Conservation (phyloP, 1,140 invertebrate genomes). For the Drosophila cardini region DNA sequence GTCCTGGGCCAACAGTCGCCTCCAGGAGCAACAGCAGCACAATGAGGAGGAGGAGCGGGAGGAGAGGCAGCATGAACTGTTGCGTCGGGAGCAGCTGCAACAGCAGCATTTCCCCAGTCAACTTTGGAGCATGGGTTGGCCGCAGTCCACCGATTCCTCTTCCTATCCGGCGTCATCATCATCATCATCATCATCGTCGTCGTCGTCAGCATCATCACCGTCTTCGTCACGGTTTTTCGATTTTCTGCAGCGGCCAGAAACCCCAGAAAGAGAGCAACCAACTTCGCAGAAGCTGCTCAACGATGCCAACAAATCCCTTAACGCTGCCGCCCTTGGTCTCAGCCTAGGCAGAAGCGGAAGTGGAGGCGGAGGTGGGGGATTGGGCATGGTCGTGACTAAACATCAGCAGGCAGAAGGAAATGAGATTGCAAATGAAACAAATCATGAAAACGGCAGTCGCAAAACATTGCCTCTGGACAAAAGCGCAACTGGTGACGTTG, state of each 20-base stretch:
- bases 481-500: slow-evolving; percentile 50
- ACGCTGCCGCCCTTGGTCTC: slow-evolving; percentile 41
- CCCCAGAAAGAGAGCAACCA: slow-evolving; percentile 31
- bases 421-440: slow-evolving; percentile 76
- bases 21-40: slow-evolving; percentile 45
- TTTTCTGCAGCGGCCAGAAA: slow-evolving; percentile 57
- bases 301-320: slow-evolving; percentile 69
- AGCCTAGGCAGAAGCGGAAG: slow-evolving; percentile 17
- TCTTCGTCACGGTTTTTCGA: slow-evolving; percentile 60
- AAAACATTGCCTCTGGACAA: slow-evolving; percentile 44
- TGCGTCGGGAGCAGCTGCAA: slow-evolving; percentile 51
- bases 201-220: slow-evolving; percentile 24
- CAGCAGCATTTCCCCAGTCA: slow-evolving; percentile 73
- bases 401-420: slow-evolving; percentile 68
- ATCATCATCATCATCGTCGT: background rate
- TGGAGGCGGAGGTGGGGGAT: too few species aligned
- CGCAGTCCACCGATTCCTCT: slow-evolving; percentile 34
- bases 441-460: slow-evolving; percentile 58
- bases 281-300: slow-evolving; percentile 50
- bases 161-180: slow-evolving; percentile 26
- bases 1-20: slow-evolving; percentile 39
- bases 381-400: slow-evolving; percentile 24
- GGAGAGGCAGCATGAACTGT: slow-evolving; percentile 41
- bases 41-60: slow-evolving; percentile 43
- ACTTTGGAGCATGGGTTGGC: slow-evolving; percentile 59